Evolutionary conservation across 2,113 vertebrate species (phyloP), one percentile per base, ranked within the genome.

Genomic region (Corydoras sp.): DNA sequence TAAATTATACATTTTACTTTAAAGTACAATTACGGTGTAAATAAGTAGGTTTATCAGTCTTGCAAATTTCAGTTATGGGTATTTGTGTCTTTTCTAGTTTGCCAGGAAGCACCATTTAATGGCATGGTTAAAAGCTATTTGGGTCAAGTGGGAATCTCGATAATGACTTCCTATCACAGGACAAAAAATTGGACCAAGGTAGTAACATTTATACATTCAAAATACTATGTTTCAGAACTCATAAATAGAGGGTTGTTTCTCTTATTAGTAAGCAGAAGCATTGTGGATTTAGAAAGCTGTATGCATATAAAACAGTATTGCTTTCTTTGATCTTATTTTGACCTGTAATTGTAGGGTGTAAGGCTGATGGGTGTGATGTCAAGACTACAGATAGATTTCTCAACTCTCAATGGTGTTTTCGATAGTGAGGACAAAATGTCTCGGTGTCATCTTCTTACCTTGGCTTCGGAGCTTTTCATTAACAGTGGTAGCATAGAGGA

Each of bases 391-490:
- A 83, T 97, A 70, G 56, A 78, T 73, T 98, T 93, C 83, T 90
- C 90, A 3, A 86, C 71, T 10, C 84, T 95, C 77, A 96, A 94
- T 82, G 91, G 94, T 62, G 79, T 98, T 72, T 86, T 72, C 77
- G 91, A 86, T 32, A 86, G 88, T 58, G 93, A 92, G 70, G 82
- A 85, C 0, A 48, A 79, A 60, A 86, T 87, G 3, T 89, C 95
- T 2, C 91, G 89, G 76, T 98, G 95, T 83, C 85, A 82, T 75
- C 87, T 95, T 80, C 80, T 99, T 81, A 97, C 93, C 65, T 80
- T 90, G 85, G 94, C 96, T 3, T 84, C 89, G 55, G 94, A 99
- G 82, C 87, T 96, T 71, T 94, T 92, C 78, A 87, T 97, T 53
- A 88, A 92, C 80, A 91, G 85, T 65, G 91, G 92, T 76, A 90